Conservation (phyloP, 1,140 invertebrate species). For the Conus ventricosus region DNA sequence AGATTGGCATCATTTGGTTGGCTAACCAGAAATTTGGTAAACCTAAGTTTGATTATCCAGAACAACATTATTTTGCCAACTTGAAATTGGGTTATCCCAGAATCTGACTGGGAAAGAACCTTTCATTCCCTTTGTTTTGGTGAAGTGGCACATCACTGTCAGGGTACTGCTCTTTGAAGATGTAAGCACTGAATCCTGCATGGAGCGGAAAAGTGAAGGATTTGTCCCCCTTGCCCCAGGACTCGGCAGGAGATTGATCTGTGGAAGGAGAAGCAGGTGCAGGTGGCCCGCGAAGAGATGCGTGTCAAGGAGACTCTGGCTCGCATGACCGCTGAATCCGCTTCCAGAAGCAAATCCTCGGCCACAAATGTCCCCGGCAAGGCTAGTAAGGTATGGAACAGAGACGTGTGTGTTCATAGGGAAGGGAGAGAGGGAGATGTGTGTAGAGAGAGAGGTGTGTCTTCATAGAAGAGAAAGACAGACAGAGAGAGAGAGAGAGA, state of each 20-base stretch:
- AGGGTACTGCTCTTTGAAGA: no score
- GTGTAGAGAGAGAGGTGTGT: background rate
- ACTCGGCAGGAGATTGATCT: constrained; percentile 66
- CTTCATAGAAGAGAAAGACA: no score
- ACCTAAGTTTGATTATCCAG: no score
- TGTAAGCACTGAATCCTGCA: no score
- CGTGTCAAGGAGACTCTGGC: constrained; percentile 63
- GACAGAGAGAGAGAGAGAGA: background rate
- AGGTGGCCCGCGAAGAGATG: constrained; percentile 69
- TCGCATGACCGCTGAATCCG: constrained; percentile 47
- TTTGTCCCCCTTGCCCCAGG: constrained; percentile 36
- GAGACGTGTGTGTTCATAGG: background rate
- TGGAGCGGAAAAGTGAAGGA: no score
- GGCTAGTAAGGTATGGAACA: background rate
- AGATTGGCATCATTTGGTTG: no score
- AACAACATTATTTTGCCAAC: no score
- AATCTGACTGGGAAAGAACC: no score
- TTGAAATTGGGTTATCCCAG: no score
- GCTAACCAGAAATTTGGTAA: no score
- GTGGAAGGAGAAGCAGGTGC: constrained; percentile 71
- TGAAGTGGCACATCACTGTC: no score
- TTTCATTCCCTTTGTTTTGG: no score
- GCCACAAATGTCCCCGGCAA: background rate
- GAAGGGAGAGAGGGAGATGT: background rate
- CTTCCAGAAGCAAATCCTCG: constrained; percentile 32